Base-by-base conservation (phyloP, 53 echinoderm and acorn worm species). In the Arbacia lixula region DNA sequence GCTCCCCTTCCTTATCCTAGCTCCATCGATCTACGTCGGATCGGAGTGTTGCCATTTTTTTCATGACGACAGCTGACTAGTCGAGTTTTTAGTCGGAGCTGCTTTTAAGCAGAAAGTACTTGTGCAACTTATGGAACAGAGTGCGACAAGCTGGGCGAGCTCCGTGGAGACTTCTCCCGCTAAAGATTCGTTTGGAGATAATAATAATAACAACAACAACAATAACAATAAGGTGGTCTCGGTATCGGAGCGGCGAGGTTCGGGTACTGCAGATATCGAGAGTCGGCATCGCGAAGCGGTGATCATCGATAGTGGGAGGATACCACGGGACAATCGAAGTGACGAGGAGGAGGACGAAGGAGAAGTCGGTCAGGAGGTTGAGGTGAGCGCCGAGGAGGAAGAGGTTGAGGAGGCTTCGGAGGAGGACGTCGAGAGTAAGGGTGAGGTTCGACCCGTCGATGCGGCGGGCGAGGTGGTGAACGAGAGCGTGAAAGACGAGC, bases 71-170 rank as follows among this genome's bases (percentile, higher is more conserved):
- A 64, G 64, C 33, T 64, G 64, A n/a, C n/a, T n/a, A n/a, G n/a
- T n/a, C n/a, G n/a, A n/a, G n/a, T n/a, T n/a, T n/a, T n/a, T n/a
- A n/a, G n/a, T n/a, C n/a, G n/a, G n/a, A n/a, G n/a, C n/a, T n/a
- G n/a, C n/a, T n/a, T n/a, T n/a, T n/a, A n/a, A n/a, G n/a, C n/a
- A n/a, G n/a, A n/a, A n/a, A n/a, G n/a, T n/a, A n/a, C n/a, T 28
- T 77, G 36, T 40, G 56, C 39, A 37, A 77, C 57, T 77, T 58
- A 77, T 77, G 77, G 77, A 77, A 77, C 77, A 77, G 36, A 77
- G 77, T 77, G 77, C 38, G 20, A 77, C 56, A 2, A 25, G 55
- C 37, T 77, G 77, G 77, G 77, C 58, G 24, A 77, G 77, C 77
- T 77, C 77, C 35, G 38, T 27, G 34, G 77, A 77, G 57, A 58